Base-by-base conservation (phyloP, 2,888 invertebrate genomes). In the Rhingia rostrata region DNA sequence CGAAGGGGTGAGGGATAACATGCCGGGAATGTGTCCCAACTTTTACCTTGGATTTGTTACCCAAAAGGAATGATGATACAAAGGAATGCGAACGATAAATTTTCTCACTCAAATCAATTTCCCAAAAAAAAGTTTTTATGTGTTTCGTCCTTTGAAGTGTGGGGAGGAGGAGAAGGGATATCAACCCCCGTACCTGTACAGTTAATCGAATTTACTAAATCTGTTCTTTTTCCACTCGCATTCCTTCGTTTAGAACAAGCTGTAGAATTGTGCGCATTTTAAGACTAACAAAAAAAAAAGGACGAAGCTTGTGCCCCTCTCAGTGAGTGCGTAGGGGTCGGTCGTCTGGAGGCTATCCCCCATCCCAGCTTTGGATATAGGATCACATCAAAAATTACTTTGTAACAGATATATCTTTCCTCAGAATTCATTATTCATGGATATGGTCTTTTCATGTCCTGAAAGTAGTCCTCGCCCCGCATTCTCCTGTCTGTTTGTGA, bases 391-490 rank as follows among this genome's bases (percentile, higher is more conserved):
- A 77, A 77, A 61, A 77, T 83, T 61, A 83, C 67, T 60, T 74
- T 80, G 73, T 80, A 84, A 80, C 69, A 84, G 64, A 84, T 84
- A 69, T 61, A 61, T 54, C 30, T 77, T 54, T 45, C 37, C 4
- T 6, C 12, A 60, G 79, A 58, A 80, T 84, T 84, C 83, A 84
- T 84, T 84, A 84, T 84, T 84, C 89, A 89, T 88, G 89, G 88
- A 88, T 89, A 89, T 89, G 88, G 88, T 88, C 88, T 89, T 89
- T 88, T 88, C 88, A 88, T 89, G 89, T 88, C 86, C 86, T 75
- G 77, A 66, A 43, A 53, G 47, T 64, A 53, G 41, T 39, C 12
- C 53, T 35, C 49, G 47, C 33, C 22, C 6, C 69, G 7, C 43
- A 35, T 49, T 3, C 22, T 14, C 10, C 7, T 64, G 14, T 80